Evolutionary conservation across 2,113 vertebrate species (phyloP).

Genomic region (Eubucco bourcierii): DNA sequence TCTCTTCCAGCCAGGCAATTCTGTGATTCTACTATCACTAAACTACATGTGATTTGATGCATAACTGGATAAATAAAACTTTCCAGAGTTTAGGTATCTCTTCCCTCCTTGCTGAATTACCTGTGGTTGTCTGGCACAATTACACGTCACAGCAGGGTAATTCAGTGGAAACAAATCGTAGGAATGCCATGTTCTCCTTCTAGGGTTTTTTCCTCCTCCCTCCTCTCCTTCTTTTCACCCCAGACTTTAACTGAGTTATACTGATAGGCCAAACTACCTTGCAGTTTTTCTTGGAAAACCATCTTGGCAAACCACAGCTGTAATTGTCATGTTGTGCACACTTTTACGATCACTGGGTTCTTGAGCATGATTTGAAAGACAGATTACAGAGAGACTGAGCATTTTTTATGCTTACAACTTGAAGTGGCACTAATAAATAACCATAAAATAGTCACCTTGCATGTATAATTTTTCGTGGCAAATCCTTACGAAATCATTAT

Average conservation of each 20-base stretch:
- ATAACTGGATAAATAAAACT: neutral
- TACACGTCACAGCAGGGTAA: fast-evolving
- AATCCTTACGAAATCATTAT: constrained; percentile 27
- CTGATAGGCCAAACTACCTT: neutral
- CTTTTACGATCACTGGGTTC: constrained; percentile 5
- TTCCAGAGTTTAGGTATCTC: neutral
- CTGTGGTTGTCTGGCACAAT: neutral
- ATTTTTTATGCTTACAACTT: constrained; percentile 35
- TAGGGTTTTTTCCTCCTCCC: neutral
- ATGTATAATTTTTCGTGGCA: constrained; percentile 34
- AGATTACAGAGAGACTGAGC: constrained; percentile 3
- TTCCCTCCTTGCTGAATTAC: neutral
- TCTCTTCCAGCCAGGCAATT: too few species aligned
- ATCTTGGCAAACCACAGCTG: neutral
- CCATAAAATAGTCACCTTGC: neutral
- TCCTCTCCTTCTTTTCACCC: neutral
- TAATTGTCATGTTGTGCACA: constrained; percentile 16
- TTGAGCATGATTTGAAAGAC: constrained; percentile 29
- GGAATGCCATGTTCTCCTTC: neutral
- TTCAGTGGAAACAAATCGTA: neutral
- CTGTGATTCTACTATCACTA: neutral
- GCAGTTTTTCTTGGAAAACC: neutral
- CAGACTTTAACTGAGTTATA: neutral
- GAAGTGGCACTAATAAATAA: constrained; percentile 34
- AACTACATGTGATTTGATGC: neutral